A percentile compares a stretch with the other conserved stretches of the same genome.
These are phyloP conservation scores for Gastrophysa polygoni DNA, from an alignment of 2,888 invertebrate species.

Conservation along the genomic window DNA sequence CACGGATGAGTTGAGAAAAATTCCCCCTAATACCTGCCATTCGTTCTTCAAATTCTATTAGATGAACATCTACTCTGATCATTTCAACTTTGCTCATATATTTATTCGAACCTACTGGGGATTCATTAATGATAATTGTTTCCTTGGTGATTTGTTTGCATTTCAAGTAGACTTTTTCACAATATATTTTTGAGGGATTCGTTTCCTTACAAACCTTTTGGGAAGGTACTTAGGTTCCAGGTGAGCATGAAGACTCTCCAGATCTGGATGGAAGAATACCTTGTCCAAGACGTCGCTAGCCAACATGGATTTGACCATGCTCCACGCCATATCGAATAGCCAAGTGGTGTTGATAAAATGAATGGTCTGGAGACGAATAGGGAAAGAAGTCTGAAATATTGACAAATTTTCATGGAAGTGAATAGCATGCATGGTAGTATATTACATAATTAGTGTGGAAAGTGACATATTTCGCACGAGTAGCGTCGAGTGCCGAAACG, in stretches of 20 bases:
- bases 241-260: conserved; percentile 72
- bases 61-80: too few relatives aligned
- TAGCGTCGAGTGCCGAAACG: too few relatives aligned
- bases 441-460: too few relatives aligned
- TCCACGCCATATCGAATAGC: conserved; percentile 77
- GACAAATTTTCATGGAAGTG: not conserved
- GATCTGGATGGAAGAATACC: conserved; percentile 70
- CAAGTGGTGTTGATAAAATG: conserved; percentile 79
- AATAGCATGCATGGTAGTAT: not conserved
- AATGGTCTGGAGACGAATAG: conserved; percentile 71
- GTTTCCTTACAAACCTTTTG: conserved; percentile 43
- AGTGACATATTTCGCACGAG: too few relatives aligned
- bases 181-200: not conserved
- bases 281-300: conserved; percentile 65
- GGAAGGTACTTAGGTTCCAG: conserved; percentile 71
- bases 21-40: too few relatives aligned
- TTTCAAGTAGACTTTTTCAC: too few relatives aligned
- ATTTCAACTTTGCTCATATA: too few relatives aligned
- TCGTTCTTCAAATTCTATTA: too few relatives aligned
- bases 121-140: too few relatives aligned
- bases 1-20: too few relatives aligned
- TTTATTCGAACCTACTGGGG: too few relatives aligned
- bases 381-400: conserved; percentile 68
- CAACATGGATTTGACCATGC: conserved; percentile 75
- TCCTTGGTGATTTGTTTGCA: too few relatives aligned